These are phyloP conservation scores for Actenoides lindsayi DNA, from an alignment of 2,113 vertebrate genomes.

Conservation along the genomic window DNA sequence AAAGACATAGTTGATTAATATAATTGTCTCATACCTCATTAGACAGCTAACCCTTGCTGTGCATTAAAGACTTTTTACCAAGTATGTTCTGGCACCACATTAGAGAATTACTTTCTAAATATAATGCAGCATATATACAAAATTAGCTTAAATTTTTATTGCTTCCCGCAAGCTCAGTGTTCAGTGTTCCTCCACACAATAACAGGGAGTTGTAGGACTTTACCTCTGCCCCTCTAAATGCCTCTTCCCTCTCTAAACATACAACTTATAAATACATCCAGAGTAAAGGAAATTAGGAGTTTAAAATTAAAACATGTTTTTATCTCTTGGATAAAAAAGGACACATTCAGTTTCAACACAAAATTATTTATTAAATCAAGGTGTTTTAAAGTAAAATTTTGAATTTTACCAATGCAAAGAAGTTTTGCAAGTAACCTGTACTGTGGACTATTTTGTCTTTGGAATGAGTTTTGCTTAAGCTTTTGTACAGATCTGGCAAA, in stretches of 20 bases:
- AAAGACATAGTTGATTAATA: constrained; percentile 30
- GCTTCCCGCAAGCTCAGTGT: not conserved
- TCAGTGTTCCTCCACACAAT: not conserved
- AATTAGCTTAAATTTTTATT: constrained; percentile 5
- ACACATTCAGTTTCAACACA: not conserved
- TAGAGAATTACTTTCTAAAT: constrained; percentile 32
- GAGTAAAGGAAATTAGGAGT: not conserved
- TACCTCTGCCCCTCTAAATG: not conserved
- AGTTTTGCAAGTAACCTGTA: not conserved
- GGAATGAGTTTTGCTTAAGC: not conserved
- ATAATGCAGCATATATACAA: not conserved
- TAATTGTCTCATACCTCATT: constrained; percentile 45
- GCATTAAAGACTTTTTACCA: constrained; percentile 10
- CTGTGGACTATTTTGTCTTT: not conserved
- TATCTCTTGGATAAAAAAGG: not conserved
- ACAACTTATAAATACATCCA: not conserved
- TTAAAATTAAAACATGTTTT: not conserved
- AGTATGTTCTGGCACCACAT: not conserved
- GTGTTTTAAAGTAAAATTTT: not conserved
- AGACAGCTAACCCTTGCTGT: constrained; percentile 29
- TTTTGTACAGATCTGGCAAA: not conserved
- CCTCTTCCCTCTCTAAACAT: not conserved
- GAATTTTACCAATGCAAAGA: not conserved
- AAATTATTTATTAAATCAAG: not conserved
- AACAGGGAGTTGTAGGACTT: not conserved